Percentiles rank a stretch among this genome's conserved stretches.
phyloP scores from a whole-genome alignment of 2,797 vertebrate species.

The Enteromius trimaculatus region DNA sequence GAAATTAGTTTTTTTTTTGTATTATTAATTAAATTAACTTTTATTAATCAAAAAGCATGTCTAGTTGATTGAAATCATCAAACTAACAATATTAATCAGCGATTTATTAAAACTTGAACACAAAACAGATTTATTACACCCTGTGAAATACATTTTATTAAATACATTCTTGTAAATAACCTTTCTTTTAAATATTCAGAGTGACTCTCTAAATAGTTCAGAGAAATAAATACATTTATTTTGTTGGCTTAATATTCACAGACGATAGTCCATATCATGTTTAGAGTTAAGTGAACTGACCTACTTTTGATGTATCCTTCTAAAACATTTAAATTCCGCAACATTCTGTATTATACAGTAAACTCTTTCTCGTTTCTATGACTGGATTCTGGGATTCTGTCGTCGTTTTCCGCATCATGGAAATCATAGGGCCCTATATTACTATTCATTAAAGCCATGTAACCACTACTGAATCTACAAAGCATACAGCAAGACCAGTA shows the following conservation, averaged over 20 bases:
- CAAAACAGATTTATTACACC: not conserved
- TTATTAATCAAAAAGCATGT: not conserved
- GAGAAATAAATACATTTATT: not conserved
- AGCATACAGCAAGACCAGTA: not conserved
- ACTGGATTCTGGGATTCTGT: not conserved
- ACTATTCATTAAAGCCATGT: not conserved
- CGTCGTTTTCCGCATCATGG: not conserved
- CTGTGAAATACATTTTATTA: not conserved
- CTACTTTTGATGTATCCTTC: not conserved
- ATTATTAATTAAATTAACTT: not conserved
- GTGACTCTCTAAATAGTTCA: not conserved
- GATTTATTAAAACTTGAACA: not conserved
- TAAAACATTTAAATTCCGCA: not conserved
- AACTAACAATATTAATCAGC: not conserved
- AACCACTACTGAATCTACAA: not conserved
- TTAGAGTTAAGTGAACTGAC: not conserved
- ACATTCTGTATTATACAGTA: not conserved
- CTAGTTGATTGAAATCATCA: not conserved
- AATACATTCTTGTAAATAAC: not conserved
- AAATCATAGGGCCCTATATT: not conserved
- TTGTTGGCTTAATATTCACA: not conserved
- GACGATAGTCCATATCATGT: not conserved
- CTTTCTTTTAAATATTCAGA: not conserved
- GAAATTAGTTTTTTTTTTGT: not conserved
- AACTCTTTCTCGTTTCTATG: not conserved